A percentile compares a stretch with the other conserved stretches of the same genome.
Evolutionary conservation across 2,113 vertebrate species (phyloP).

Genomic region (Xiphias gladius): DNA sequence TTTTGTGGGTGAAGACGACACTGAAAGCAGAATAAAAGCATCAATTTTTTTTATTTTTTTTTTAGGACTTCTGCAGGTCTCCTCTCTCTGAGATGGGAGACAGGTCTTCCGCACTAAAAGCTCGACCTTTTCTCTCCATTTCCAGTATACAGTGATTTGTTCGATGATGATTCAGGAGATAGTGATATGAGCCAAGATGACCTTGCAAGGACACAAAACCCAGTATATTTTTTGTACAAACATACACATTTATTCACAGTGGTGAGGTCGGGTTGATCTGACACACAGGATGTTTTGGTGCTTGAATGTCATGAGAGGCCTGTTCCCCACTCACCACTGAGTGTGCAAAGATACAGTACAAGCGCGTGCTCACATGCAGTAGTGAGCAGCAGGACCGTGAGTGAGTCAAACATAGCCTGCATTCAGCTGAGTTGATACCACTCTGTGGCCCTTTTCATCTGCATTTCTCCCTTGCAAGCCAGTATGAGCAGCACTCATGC

Average conservation of each 20-base stretch:
- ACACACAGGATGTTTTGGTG: slow-evolving; percentile 38
- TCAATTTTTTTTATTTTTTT: slow-evolving; percentile 15
- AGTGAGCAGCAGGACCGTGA: neutral
- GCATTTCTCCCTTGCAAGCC: slow-evolving; percentile 6
- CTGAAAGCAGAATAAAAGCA: slow-evolving; percentile 28
- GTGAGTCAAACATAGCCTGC: slow-evolving; percentile 15
- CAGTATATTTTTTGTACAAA: neutral
- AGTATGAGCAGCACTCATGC: slow-evolving; percentile 10
- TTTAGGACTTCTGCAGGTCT: neutral
- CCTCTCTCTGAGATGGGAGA: neutral
- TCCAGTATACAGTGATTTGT: slow-evolving; percentile 23
- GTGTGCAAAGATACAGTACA: neutral
- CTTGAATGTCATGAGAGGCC: neutral
- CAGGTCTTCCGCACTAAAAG: slow-evolving; percentile 29
- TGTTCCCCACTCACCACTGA: neutral
- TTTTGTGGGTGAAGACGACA: slow-evolving; percentile 41
- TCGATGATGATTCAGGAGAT: slow-evolving; percentile 1
- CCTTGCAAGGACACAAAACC: slow-evolving; percentile 29
- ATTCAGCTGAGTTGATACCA: neutral
- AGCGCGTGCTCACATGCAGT: neutral
- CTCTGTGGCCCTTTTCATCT: slow-evolving; percentile 1
- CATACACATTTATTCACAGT: neutral
- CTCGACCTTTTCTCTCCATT: slow-evolving; percentile 25
- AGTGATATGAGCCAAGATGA: slow-evolving; percentile 42
- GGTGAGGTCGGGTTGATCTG: slow-evolving; percentile 58